Conservation (phyloP, 2,888 invertebrate genomes). For the Eupelmus urozonus region DNA sequence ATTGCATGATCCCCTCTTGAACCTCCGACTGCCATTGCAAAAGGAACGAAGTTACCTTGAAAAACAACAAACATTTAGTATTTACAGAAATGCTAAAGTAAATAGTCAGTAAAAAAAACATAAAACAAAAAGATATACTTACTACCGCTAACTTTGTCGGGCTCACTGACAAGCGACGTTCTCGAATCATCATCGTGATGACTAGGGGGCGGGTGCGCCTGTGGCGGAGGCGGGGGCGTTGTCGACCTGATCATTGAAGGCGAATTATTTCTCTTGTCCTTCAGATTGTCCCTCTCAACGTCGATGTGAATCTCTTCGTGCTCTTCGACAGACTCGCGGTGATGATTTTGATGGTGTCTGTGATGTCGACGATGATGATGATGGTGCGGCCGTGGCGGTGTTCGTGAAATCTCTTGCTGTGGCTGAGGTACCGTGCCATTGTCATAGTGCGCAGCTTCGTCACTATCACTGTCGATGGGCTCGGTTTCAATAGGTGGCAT, state of each 20-base stretch:
- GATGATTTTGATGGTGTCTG: slow-evolving; percentile 73
- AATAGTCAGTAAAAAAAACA: neutral
- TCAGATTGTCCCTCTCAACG: slow-evolving; percentile 54
- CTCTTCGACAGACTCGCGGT: slow-evolving; percentile 53
- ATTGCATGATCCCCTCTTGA: slow-evolving; percentile 71
- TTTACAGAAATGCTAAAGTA: neutral
- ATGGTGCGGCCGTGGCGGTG: slow-evolving; percentile 75
- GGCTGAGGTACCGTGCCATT: slow-evolving; percentile 63
- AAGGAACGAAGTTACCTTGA: slow-evolving; percentile 75
- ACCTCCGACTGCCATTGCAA: slow-evolving; percentile 74
- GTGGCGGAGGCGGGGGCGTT: slow-evolving; percentile 66
- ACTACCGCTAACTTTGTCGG: slow-evolving; percentile 75
- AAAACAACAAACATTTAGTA: slow-evolving; percentile 3
- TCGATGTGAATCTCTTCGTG: slow-evolving; percentile 41
- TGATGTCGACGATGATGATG: slow-evolving; percentile 75
- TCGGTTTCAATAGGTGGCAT: slow-evolving; percentile 84
- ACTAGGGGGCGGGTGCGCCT: slow-evolving; percentile 61
- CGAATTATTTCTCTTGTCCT: slow-evolving; percentile 64
- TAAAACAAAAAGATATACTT: slow-evolving; percentile 57
- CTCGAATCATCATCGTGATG: slow-evolving; percentile 75
- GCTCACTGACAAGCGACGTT: slow-evolving; percentile 75
- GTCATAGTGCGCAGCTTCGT: slow-evolving; percentile 74
- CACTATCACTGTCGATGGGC: slow-evolving; percentile 85
- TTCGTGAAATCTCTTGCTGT: slow-evolving; percentile 72
- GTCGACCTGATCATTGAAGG: slow-evolving; percentile 50